Percentiles rank a stretch among this genome's conserved stretches.
phyloP scores from a whole-genome alignment of 2,113 vertebrate genomes.

The Stictonetta naevosa region DNA sequence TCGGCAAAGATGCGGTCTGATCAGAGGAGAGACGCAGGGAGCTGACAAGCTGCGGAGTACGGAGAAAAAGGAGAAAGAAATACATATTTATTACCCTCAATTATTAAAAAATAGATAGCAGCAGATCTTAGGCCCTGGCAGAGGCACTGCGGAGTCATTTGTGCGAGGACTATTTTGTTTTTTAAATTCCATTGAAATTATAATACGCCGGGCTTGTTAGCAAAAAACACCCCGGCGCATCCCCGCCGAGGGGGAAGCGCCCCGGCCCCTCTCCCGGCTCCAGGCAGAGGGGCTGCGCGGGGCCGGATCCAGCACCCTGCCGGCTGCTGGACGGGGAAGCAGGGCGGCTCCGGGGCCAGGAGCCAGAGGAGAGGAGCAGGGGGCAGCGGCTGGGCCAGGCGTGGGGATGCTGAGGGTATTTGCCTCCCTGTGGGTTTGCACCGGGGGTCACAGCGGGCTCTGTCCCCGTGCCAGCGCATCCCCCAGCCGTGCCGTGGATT shows the following conservation, averaged over 20 bases:
- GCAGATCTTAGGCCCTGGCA: constrained; percentile 79
- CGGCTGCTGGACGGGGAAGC: background rate
- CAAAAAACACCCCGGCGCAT: constrained; percentile 53
- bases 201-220: constrained; percentile 67
- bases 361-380: background rate
- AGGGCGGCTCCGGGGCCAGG: background rate
- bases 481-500: background rate
- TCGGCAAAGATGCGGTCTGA: constrained; percentile 80
- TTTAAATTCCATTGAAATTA: constrained; percentile 74
- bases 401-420: background rate
- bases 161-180: constrained; percentile 69
- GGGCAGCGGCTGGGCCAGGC: background rate
- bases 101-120: constrained; percentile 84
- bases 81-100: constrained; percentile 86
- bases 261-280: background rate
- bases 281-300: background rate
- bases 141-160: constrained; percentile 71
- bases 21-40: constrained; percentile 81
- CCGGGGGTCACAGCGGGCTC: background rate
- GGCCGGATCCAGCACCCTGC: background rate
- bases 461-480: accelerated
- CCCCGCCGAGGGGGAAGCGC: constrained; percentile 30
- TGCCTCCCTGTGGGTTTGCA: background rate
- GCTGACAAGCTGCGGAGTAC: constrained; percentile 81
- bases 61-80: constrained; percentile 77